Evolutionary conservation across 2,888 invertebrate species (phyloP).

Genomic region (Antheraea yamamai): DNA sequence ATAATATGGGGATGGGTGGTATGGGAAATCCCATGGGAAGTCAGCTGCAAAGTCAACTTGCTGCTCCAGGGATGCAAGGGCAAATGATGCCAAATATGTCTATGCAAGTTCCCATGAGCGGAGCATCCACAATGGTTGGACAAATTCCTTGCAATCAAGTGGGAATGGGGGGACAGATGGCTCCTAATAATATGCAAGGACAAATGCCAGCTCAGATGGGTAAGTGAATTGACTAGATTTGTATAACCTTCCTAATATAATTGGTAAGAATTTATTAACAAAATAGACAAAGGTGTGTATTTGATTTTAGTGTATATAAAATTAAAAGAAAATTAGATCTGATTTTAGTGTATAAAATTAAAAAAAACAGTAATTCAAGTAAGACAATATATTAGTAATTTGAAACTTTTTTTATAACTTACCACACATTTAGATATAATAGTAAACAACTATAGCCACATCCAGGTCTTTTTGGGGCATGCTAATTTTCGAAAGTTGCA

Average conservation of each 20-base stretch:
- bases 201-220: conserved; percentile 76
- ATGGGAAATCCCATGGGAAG: conserved; percentile 77
- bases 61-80: conserved; percentile 67
- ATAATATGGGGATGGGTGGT: conserved; percentile 76
- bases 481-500: too few species aligned
- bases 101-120: conserved; percentile 71
- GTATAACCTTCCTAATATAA: not conserved
- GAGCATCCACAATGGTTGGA: conserved; percentile 59
- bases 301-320: too few species aligned
- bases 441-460: too few species aligned
- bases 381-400: too few species aligned
- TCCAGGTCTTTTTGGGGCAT: too few species aligned
- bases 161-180: conserved; percentile 77
- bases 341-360: too few species aligned
- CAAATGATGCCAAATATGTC: conserved; percentile 78
- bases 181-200: conserved; percentile 58
- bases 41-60: conserved; percentile 70
- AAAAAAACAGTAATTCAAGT: too few species aligned
- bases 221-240: conserved; percentile 38
- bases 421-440: too few species aligned
- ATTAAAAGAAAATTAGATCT: too few species aligned
- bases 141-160: conserved; percentile 76
- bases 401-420: too few species aligned
- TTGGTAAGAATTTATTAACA: not conserved
- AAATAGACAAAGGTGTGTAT: not conserved